Evolutionary conservation across 1,140 invertebrate genomes (phyloP), one percentile per base, ranked within the genome.

Genomic region (Pogonomyrmex californicus): DNA sequence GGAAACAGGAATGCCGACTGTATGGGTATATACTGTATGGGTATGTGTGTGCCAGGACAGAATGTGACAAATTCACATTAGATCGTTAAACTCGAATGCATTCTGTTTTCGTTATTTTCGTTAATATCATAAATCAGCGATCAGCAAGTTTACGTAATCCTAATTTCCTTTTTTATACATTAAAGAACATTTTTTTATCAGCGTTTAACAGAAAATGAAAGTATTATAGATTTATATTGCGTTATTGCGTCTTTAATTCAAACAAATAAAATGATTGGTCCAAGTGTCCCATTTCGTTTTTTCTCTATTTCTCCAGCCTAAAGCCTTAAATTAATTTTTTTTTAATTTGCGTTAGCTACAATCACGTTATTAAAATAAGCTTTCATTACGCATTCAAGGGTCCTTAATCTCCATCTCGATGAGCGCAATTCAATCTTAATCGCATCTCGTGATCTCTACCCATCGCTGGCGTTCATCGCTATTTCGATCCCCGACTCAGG

Each of bases 51-150:
- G 54, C 12, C 33, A 14, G 12, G 56, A 38, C 68, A 60, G 30
- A 75, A 83, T 73, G 79, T 38, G 54, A 62, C 30, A 33, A 23
- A 38, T 83, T 12, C 68, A 44, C 73, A 83, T 83, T 75, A 73
- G 60, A 83, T 41, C 51, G 30, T 75, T 60, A 41, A 73, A 73
- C 30, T 36, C 33, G 10, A 81, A 70, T 10, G 9, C 58, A 23
- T 47, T 77, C 14, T 12, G 12, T 47, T 58, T 41, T 36, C 17
- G 12, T 4, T n/a, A 7, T 79, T 30, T 49, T 12, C 17, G 12
- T 54, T 54, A 66, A 23, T 12, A 0, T 9, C 17, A 60, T 23
- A 12, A 58, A 36, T 58, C 23, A 4, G 2, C 4, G 2, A 81
- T 41, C 7, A 12, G 51, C 38, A 5, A 63, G 63, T 33, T 62